Base-by-base conservation (phyloP, 2,113 vertebrate species). In the Petromus typicus region DNA sequence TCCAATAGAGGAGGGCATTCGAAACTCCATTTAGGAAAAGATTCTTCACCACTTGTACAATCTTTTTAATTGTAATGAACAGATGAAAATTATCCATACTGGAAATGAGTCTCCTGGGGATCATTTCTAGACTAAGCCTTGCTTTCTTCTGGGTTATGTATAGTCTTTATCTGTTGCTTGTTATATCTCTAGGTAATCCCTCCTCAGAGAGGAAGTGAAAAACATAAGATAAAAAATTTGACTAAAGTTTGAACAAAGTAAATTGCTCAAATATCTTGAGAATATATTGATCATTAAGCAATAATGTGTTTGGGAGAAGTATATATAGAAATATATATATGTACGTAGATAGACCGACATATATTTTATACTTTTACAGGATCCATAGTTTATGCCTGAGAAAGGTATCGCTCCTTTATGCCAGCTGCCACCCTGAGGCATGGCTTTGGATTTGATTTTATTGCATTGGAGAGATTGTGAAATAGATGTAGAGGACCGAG, bases 21-120 rank as follows among this genome's bases (percentile, higher is more conserved):
- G 32, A 71, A 71, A 63, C 27, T 90, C 9, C 18, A 54, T 43
- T 85, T 78, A 88, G 34, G 75, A 57, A 73, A 83, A 73, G 92
- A 88, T 75, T 88, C 9, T 89, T 18, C 76, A 37, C 22, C 32
- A 4, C 83, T 89, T 9, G 25, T 92, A 89, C 87, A 78, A 66
- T 67, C 0, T n/a, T 91, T 95, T 51, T 69, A 56, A 93, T 95
- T 86, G 22, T 83, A 40, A 22, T 81, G 48, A 81, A 43, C 56
- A 95, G 89, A 40, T 67, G 51, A 95, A 90, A 83, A 61, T 92
- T n/a, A 45, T 76, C 59, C 87, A 37, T 83, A 82, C 86, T 80
- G 16, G 17, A 93, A 80, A 13, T n/a, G 4, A 81, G 30, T 82
- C 57, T 85, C 80, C 56, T 32, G 51, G n/a, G n/a, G 61, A 54